Conservation (phyloP, 2,888 invertebrate genomes). For the Patella depressa region DNA sequence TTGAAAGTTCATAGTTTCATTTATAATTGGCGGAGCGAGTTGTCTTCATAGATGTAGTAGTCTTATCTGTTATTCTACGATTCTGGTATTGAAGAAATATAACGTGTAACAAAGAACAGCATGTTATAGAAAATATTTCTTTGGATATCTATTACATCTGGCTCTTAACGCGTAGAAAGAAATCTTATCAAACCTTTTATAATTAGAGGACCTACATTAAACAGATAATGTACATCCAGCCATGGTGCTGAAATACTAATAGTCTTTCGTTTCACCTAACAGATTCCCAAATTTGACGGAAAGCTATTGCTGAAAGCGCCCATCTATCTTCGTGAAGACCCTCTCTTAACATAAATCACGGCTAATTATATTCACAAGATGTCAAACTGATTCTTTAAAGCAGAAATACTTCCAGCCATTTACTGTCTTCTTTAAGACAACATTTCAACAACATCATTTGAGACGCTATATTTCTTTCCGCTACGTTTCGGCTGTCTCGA, state of each 20-base stretch:
- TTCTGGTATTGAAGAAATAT: too few relatives aligned
- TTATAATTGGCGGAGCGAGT: too few relatives aligned
- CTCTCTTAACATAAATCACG: neutral
- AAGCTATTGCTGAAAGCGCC: neutral
- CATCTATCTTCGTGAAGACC: neutral
- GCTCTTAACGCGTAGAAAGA: too few relatives aligned
- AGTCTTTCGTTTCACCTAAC: constrained; percentile 2
- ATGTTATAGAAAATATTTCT: too few relatives aligned
- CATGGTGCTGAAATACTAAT: constrained; percentile 3
- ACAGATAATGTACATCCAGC: constrained; percentile 1
- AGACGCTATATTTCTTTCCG: neutral
- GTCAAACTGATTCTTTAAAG: neutral
- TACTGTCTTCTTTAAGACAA: neutral
- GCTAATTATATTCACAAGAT: constrained; percentile 9
- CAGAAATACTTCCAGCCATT: neutral
- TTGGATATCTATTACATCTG: too few relatives aligned
- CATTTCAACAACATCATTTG: constrained; percentile 4
- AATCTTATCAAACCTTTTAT: too few relatives aligned
- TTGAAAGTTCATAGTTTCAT: too few relatives aligned
- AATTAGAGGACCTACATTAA: neutral
- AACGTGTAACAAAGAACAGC: too few relatives aligned
- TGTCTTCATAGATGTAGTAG: too few relatives aligned
- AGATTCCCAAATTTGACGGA: constrained; percentile 2
- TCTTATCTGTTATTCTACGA: too few relatives aligned
- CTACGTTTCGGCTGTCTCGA: neutral